These are phyloP conservation scores for Champsocephalus gunnari DNA, from an alignment of 2,797 vertebrate genomes.

Conservation along the genomic window DNA sequence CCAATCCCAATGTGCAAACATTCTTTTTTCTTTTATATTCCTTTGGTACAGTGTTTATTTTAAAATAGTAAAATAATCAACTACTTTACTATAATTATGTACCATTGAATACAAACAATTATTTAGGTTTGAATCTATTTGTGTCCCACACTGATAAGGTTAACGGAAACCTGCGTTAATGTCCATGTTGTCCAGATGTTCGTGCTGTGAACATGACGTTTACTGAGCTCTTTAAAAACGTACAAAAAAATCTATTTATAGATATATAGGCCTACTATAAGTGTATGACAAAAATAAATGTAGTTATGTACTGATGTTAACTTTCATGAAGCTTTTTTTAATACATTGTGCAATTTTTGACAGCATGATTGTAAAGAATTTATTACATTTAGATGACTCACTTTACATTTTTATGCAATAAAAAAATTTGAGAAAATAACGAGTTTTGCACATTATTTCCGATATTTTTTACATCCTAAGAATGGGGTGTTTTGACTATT, in stretches of 20 bases:
- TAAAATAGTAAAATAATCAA: too few species aligned
- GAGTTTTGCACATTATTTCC: too few species aligned
- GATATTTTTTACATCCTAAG: too few species aligned
- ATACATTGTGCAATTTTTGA: slow-evolving; percentile 84
- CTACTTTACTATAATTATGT: too few species aligned
- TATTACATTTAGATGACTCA: slow-evolving; percentile 83
- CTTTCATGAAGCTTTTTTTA: slow-evolving; percentile 86
- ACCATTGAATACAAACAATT: too few species aligned
- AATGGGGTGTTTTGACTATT: too few species aligned
- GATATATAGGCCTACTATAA: slow-evolving; percentile 12
- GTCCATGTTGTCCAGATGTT: background rate
- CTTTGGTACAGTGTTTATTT: too few species aligned
- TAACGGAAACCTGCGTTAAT: background rate
- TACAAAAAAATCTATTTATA: background rate
- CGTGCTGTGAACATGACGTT: background rate
- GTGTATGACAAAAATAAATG: slow-evolving; percentile 70
- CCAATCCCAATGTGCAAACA: too few species aligned
- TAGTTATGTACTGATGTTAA: slow-evolving; percentile 44
- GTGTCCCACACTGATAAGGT: background rate
- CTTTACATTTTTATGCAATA: slow-evolving; percentile 92
- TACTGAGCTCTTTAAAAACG: background rate
- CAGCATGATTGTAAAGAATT: slow-evolving; percentile 92
- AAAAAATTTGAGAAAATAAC: slow-evolving; percentile 56
- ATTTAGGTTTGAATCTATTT: background rate
- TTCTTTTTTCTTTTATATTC: too few species aligned